Base-by-base conservation (phyloP, 2,113 vertebrate genomes). In the Paraplagusia blochii region DNA sequence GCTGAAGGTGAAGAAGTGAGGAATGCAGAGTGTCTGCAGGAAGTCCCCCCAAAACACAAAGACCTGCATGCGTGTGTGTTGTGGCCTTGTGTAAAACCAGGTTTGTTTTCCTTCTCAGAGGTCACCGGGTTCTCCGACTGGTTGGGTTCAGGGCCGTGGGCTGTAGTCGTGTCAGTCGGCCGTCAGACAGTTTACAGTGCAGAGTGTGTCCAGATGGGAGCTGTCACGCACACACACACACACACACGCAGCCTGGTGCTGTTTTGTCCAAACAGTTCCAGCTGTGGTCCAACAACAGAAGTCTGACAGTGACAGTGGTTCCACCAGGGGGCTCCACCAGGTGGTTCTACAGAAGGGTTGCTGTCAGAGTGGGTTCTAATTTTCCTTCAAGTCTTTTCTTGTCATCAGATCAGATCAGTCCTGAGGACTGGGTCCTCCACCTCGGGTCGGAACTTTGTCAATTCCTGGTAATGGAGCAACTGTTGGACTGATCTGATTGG, bases 181-280 rank as follows among this genome's bases (percentile, higher is more conserved):
- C 43, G 17, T 71, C 66, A 46, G 43, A 57, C 64, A 15, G 66
- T 75, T 80, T 74, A 73, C 57, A 44, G 58, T 54, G 39, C 53
- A 40, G 44, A 76, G 50, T 61, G 53, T 13, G 49, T 78, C 66
- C 85, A 87, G 74, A 81, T 87, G 80, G 74, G 10, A 52, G 76
- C 53, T 59, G 63, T 84, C 68, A 71, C 42, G 11, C 38, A 2
- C n/a, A 55, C 45, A 44, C 46, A 49, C 38, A 12, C 40, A 2
- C 12, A 58, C 45, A 47, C 49, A 48, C 58, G 11, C 51, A 39
- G 55, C 49, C 56, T 34, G 69, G 50, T 38, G 10, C 22, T 45
- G 63, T 81, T 84, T 65, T 59, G 10, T 69, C 74, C 62, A 62
- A 78, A 44, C 57, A 51, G 8, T 44, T 59, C 55, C 71, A 46